Evolutionary conservation across 2,113 vertebrate species (phyloP), one percentile per base, ranked within the genome.

Genomic region (Rhinoderma darwinii): DNA sequence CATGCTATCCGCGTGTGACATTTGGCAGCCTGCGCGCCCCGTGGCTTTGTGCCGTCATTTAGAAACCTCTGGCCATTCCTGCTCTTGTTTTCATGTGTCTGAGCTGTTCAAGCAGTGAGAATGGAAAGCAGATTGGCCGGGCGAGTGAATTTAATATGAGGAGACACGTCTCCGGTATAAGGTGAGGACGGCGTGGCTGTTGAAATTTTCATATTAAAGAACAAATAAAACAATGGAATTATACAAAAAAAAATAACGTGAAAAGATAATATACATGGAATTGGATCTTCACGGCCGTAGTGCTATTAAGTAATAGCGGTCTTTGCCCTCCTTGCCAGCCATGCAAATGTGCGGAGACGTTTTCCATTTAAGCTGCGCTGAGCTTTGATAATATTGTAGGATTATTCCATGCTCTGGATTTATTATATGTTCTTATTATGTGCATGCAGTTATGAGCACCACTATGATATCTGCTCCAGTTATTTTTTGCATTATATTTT

Each of bases 1-100:
- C 84, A 77, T 85, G 74, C 73, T 17, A 39, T 63, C 37, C 84
- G 78, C 74, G 78, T 66, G 74, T 77, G 73, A 85, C 83, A 44
- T 47, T 47, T 61, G 73, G 73, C 73, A 77, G 70, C 6, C 50
- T 32, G 50, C 68, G 44, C 51, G 44, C 74, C 84, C 73, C 5
- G 72, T 84, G 83, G 83, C 56, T 61, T 84, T 20, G 37, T 41
- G 83, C 70, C 51, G 61, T 76, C 83, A 43, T 54, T 30, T 56
- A 84, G 83, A 75, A 85, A 77, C 73, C 73, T 85, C 72, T 77
- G 35, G 72, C 66, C 68, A 70, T 51, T 83, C 44, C 39, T 72
- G 43, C 63, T 50, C 82, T 83, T 37, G 61, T 47, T 70, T 83
- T 82, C 44, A 20, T 51, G 63, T 39, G 54, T 81, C 54, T 63